Percentiles rank a stretch among this genome's conserved stretches.
phyloP scores from a whole-genome alignment of 2,888 invertebrate genomes.

The Andrena fulva region DNA sequence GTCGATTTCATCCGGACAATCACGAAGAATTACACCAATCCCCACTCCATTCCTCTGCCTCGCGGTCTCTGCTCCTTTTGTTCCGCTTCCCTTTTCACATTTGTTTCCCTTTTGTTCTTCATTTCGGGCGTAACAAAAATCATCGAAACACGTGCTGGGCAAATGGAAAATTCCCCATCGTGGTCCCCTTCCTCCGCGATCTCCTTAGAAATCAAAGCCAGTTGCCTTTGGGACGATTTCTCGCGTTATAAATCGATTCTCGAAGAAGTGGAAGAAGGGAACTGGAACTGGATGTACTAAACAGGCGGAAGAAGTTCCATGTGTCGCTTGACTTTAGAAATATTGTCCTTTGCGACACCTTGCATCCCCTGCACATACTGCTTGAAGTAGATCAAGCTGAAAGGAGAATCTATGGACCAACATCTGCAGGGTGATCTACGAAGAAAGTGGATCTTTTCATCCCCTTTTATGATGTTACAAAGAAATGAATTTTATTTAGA shows the following conservation, averaged over 20 bases:
- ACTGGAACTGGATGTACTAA: too few relatives aligned
- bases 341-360: too few relatives aligned
- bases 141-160: neutral
- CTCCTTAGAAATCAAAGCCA: neutral
- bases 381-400: neutral
- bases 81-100: neutral
- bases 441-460: neutral
- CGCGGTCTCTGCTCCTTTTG: neutral
- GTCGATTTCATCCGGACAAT: conserved; percentile 39
- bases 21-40: conserved; percentile 31
- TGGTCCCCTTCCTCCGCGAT: neutral
- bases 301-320: too few relatives aligned
- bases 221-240: neutral
- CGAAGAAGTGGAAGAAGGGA: neutral
- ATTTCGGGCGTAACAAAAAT: neutral
- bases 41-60: neutral
- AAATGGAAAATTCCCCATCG: neutral
- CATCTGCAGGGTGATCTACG: neutral
- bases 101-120: neutral
- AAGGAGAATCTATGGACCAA: too few relatives aligned
- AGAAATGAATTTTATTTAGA: too few relatives aligned
- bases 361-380: neutral
- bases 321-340: too few relatives aligned
- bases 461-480: neutral
- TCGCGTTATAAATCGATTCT: neutral